phyloP scores from a whole-genome alignment of 2,113 vertebrate species.

The Tenrec ecaudatus region DNA sequence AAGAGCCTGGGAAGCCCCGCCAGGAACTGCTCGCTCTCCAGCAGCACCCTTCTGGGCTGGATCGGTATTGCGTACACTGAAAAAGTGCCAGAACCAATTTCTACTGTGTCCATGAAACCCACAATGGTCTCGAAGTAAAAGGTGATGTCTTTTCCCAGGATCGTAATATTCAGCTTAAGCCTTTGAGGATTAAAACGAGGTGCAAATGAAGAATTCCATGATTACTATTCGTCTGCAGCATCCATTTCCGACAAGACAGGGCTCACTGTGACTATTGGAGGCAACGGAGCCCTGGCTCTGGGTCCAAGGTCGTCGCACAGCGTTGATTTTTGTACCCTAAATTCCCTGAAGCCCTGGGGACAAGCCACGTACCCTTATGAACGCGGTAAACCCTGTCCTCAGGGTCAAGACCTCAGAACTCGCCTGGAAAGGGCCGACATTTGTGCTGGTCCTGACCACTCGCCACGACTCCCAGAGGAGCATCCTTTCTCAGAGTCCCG shows the following conservation, averaged over 20 bases:
- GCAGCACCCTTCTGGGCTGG: background rate
- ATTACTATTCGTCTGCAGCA: accelerated
- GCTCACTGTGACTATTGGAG: background rate
- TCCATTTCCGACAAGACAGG: background rate
- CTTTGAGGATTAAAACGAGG: constrained; percentile 46
- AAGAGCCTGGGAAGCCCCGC: too few species aligned
- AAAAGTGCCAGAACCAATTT: constrained; percentile 61
- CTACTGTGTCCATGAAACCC: constrained; percentile 33
- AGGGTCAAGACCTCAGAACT: background rate
- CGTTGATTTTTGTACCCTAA: background rate
- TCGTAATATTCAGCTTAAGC: constrained; percentile 1
- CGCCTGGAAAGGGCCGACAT: background rate
- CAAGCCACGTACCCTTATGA: background rate
- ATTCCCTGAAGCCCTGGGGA: background rate
- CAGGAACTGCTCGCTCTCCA: too few species aligned
- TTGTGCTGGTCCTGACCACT: background rate
- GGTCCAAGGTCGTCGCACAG: background rate
- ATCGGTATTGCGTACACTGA: constrained; percentile 25
- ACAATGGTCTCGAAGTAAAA: constrained; percentile 55
- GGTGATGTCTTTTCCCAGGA: constrained; percentile 20
- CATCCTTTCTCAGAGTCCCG: background rate
- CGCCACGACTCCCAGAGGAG: background rate
- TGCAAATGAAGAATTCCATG: constrained; percentile 31
- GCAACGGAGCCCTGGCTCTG: background rate
- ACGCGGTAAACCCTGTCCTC: background rate